Base-by-base conservation (phyloP, 2,113 vertebrate genomes). In the Anhinga rufa region DNA sequence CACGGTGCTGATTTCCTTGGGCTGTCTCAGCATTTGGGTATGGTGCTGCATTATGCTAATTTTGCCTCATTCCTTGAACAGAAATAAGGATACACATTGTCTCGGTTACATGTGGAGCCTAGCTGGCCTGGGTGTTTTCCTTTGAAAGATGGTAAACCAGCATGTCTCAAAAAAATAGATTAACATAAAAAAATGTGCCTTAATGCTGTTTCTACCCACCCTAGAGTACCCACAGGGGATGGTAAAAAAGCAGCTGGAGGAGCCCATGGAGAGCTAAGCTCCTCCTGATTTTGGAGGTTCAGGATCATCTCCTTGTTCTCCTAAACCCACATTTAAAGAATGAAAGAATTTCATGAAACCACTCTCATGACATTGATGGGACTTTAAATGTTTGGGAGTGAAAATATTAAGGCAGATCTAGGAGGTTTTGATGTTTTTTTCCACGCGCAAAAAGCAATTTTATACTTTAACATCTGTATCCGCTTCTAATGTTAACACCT, bases 341-440 rank as follows among this genome's bases (percentile, higher is more conserved):
- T 14, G 36, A 77, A 76, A 54, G 49, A 81, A 54, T 65, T 32
- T 83, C 1, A 0, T 72, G 21, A 79, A 92, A 91, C 44, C 34
- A 28, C 18, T 87, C 48, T 85, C 25, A 9, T 51, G 54, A 72
- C 46, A 70, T 38, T 93, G 62, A 76, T 34, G 29, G 12, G 32
- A 78, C 82, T 78, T 83, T 25, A 78, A 54, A 60, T 78, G 44
- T 86, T 92, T 81, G 42, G 17, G 38, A 77, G 14, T 64, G 60
- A 94, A 88, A 95, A 78, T 58, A 82, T 75, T 86, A 78, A 92
- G 60, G 51, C 65, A 95, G 64, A 75, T 92, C 51, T 60, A 31
- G 54, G 32, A 82, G 29, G 24, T 52, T 92, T 62, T 80, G n/a
- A 36, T 48, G 8, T 0, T 1, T 9, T 79, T 93, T 94, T 68